Evolutionary conservation across 2,113 vertebrate genomes (phyloP), one percentile per base, ranked within the genome.

Genomic region (Cariama cristata): DNA sequence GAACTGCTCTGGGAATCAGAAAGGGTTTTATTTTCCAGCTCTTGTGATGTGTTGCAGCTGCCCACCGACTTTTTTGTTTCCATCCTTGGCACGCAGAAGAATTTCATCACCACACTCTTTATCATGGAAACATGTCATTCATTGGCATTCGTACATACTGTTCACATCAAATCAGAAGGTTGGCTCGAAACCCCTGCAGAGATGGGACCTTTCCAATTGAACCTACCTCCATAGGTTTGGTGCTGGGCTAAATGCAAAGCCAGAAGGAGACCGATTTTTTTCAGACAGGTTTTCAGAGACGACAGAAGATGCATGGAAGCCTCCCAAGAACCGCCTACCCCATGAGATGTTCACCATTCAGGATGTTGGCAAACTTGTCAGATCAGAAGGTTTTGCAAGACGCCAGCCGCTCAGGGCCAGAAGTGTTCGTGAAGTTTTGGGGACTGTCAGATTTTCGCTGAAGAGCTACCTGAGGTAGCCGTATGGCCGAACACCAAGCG

Each of bases 351-450:
- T 97, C 96, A 95, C 96, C 96, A 94, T 89, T 91, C 90, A 93
- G 87, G 89, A 95, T 97, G 95, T 96, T 96, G 95, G 97, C 94
- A 96, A 97, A 97, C 94, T 94, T 97, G 93, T 97, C 93, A 97
- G 95, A 95, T 97, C 95, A 97, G 97, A 97, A 97, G 95, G 94
- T 87, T 97, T 88, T 86, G 89, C 94, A 97, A 96, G 94, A 96
- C 93, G 77, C 93, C 95, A 96, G 87, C 94, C 74, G 55, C 91
- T 94, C 84, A 3, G 87, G 97, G 93, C 95, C 95, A 96, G 95
- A 95, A 96, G 95, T 85, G 91, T 95, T 95, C 74, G 18, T 93
- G 91, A 95, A 96, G 89, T 88, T 95, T 94, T 86, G 85, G 96
- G 93, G 91, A 35, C 95, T 96, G 94, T 95, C 96, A 97, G 89